These are phyloP conservation scores for Dyspetes luteomarginatus DNA, from an alignment of 2,888 invertebrate genomes.

Conservation along the genomic window DNA sequence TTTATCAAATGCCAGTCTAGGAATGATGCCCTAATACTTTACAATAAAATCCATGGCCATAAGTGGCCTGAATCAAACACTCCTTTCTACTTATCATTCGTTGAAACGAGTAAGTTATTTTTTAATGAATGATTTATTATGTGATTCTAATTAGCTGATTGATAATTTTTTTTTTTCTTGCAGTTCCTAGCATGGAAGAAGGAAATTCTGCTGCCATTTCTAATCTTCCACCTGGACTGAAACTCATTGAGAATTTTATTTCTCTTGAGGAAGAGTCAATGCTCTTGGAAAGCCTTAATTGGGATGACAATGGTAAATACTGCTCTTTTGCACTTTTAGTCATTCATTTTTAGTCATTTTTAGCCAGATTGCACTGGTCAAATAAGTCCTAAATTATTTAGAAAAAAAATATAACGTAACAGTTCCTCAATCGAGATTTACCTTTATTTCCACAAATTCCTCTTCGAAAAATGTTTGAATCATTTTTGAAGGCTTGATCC, in stretches of 20 bases:
- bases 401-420: too few relatives aligned
- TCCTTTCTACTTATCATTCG: slow-evolving; percentile 88
- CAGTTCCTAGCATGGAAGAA: slow-evolving; percentile 80
- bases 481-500: too few relatives aligned
- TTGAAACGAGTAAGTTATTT: slow-evolving; percentile 85
- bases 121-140: slow-evolving; percentile 41
- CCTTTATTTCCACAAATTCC: neutral
- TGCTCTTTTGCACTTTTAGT: neutral
- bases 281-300: slow-evolving; percentile 86
- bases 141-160: slow-evolving; percentile 65
- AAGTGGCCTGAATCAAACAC: slow-evolving; percentile 85
- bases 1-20: slow-evolving; percentile 87
- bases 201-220: slow-evolving; percentile 68
- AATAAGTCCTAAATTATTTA: too few relatives aligned
- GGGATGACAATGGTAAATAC: slow-evolving; percentile 80
- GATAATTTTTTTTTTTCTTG: slow-evolving; percentile 56
- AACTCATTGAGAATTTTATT: slow-evolving; percentile 89
- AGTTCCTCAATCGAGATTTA: too few relatives aligned
- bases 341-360: too few relatives aligned
- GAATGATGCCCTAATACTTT: slow-evolving; percentile 86
- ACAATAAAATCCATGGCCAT: slow-evolving; percentile 86
- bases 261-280: slow-evolving; percentile 87
- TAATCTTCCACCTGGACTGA: slow-evolving; percentile 88
- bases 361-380: too few relatives aligned
- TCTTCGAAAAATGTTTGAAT: neutral